Conservation (phyloP, 2,888 invertebrate genomes). For the Eupithecia exiguata region DNA sequence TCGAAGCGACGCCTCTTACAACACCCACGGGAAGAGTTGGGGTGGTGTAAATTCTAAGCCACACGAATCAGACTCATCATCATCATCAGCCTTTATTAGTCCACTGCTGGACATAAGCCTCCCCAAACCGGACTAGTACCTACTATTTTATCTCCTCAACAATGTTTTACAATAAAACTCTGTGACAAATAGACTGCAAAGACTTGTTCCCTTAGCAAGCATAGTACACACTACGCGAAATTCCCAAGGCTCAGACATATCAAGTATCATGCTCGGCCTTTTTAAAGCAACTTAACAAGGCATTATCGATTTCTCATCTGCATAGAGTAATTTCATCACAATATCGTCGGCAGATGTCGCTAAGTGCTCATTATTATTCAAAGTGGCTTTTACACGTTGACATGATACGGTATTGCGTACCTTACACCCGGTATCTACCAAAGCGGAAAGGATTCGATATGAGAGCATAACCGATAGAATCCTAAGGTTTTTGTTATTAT, state of each 20-base stretch:
- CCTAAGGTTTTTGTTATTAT: too few relatives aligned
- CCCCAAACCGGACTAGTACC: too few relatives aligned
- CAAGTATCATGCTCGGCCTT: not conserved
- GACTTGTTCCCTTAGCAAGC: too few relatives aligned
- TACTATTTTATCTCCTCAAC: too few relatives aligned
- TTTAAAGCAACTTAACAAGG: not conserved
- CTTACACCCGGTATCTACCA: slow-evolving; percentile 19
- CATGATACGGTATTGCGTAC: slow-evolving; percentile 36
- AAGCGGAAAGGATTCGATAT: slow-evolving; percentile 2
- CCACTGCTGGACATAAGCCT: too few relatives aligned
- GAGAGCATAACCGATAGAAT: not conserved
- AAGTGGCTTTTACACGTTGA: slow-evolving; percentile 52
- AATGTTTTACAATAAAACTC: too few relatives aligned
- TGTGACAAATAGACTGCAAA: too few relatives aligned
- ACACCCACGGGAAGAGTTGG: too few relatives aligned
- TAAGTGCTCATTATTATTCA: slow-evolving; percentile 68
- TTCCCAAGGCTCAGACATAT: not conserved
- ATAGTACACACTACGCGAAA: not conserved
- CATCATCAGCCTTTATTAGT: too few relatives aligned
- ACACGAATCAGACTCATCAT: too few relatives aligned
- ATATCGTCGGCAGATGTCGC: slow-evolving; percentile 40
- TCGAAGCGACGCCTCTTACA: too few relatives aligned
- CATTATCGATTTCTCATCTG: slow-evolving; percentile 9
- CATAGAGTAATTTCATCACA: slow-evolving; percentile 17
- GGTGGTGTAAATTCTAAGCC: too few relatives aligned